Conservation (phyloP, 1,140 invertebrate genomes). For the Pseudomyrmex gracilis region DNA sequence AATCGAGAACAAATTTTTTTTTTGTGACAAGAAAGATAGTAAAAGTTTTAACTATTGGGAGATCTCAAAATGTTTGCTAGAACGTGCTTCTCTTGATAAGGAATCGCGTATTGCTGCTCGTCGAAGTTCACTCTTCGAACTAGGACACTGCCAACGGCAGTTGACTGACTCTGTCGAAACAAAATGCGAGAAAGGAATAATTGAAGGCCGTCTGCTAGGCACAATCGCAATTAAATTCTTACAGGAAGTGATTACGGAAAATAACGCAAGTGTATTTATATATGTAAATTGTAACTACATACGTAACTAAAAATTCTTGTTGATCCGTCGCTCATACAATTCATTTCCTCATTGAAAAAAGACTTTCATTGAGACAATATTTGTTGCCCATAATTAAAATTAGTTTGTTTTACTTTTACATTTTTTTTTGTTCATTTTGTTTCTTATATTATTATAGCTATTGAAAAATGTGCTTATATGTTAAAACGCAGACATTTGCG, state of each 20-base stretch:
- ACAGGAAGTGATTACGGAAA: not conserved
- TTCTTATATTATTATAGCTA: too few species aligned
- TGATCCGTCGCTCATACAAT: too few species aligned
- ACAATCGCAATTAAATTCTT: conserved; percentile 27
- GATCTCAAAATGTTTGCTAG: too few species aligned
- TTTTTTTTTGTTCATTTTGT: too few species aligned
- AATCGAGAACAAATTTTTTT: not conserved
- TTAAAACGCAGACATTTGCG: too few species aligned
- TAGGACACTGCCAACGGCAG: conserved; percentile 4
- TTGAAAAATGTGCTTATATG: too few species aligned
- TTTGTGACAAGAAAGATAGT: not conserved
- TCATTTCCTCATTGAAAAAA: too few species aligned
- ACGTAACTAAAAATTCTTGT: too few species aligned
- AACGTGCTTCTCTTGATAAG: not conserved
- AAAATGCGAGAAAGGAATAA: conserved; percentile 16
- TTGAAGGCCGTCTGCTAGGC: not conserved
- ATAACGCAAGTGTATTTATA: not conserved
- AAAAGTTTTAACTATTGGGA: conserved; percentile 1
- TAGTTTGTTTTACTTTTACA: too few species aligned
- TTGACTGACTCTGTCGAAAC: conserved; percentile 34
- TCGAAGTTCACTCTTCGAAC: not conserved
- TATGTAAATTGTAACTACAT: not conserved
- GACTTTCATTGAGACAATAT: too few species aligned
- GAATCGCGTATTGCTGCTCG: not conserved
- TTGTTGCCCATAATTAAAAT: too few species aligned